These are phyloP conservation scores for Cottoperca gobio DNA, from an alignment of 2,797 vertebrate species.

Conservation along the genomic window DNA sequence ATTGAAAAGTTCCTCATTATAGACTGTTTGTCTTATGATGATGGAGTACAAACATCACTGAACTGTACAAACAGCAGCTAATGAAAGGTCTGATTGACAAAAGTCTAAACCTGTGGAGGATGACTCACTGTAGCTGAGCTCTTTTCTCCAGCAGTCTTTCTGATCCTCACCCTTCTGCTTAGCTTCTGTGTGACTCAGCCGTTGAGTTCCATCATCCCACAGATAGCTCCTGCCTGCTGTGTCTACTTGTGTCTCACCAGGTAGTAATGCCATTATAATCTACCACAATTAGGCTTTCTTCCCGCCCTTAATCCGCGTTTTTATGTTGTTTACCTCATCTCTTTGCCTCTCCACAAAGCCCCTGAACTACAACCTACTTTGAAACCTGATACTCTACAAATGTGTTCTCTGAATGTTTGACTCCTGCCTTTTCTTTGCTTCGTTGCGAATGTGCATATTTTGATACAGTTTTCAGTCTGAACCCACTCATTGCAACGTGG, in stretches of 20 bases:
- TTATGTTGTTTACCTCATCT: slow-evolving; percentile 53
- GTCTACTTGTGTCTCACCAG: slow-evolving; percentile 51
- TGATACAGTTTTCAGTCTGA: not conserved
- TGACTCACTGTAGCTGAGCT: slow-evolving; percentile 56
- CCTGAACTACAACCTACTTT: slow-evolving; percentile 17
- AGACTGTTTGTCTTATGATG: slow-evolving; percentile 12
- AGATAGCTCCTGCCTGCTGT: slow-evolving; percentile 47
- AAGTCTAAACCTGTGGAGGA: slow-evolving; percentile 36
- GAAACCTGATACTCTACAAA: slow-evolving; percentile 16
- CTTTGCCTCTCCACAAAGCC: slow-evolving; percentile 21
- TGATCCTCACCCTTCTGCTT: slow-evolving; percentile 57
- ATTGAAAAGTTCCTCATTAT: slow-evolving; percentile 27
- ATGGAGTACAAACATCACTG: not conserved
- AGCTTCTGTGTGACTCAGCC: slow-evolving; percentile 61
- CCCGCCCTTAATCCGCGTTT: slow-evolving; percentile 54
- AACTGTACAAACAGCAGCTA: not conserved
- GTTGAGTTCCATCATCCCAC: slow-evolving; percentile 59
- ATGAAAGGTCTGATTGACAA: slow-evolving; percentile 38
- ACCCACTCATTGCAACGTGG: not conserved
- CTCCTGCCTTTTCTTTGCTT: not conserved
- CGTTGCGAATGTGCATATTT: not conserved
- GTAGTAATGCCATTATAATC: slow-evolving; percentile 69
- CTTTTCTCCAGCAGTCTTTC: slow-evolving; percentile 41
- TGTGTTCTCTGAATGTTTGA: slow-evolving; percentile 3
- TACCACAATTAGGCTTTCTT: slow-evolving; percentile 51